phyloP scores from a whole-genome alignment of 2,888 invertebrate genomes.

The Cephus runcator region DNA sequence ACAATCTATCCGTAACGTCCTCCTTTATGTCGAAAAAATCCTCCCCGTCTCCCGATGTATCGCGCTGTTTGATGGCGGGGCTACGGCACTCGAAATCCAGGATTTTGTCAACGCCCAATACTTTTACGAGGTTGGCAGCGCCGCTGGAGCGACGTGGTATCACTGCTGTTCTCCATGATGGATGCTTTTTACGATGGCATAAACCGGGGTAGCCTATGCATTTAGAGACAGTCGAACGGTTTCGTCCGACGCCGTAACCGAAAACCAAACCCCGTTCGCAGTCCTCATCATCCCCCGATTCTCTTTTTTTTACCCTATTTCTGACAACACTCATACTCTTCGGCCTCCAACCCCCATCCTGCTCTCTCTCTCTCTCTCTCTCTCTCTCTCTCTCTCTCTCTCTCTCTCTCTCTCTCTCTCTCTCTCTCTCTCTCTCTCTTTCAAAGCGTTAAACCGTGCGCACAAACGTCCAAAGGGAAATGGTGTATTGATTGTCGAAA shows the following conservation, averaged over 20 bases:
- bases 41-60: not conserved
- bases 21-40: slow-evolving; percentile 4
- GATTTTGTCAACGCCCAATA: slow-evolving; percentile 33
- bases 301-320: not conserved
- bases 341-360: not conserved
- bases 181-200: slow-evolving; percentile 40
- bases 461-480: not conserved
- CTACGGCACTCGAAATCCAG: slow-evolving; percentile 25
- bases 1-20: not conserved
- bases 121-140: slow-evolving; percentile 30
- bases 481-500: not conserved
- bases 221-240: not conserved
- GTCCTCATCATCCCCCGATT: not conserved
- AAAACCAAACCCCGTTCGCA: not conserved
- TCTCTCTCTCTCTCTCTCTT: not conserved
- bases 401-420: too few species aligned
- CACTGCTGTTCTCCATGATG: slow-evolving; percentile 29
- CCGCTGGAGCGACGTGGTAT: not conserved
- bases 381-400: not conserved
- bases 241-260: not conserved
- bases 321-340: not conserved
- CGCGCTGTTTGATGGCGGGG: slow-evolving; percentile 8
- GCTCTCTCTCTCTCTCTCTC: too few species aligned
- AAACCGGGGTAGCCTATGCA: slow-evolving; percentile 23
- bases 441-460: not conserved